Conservation (phyloP, 2,888 invertebrate species). For the Caenorhabditis panamensis region DNA sequence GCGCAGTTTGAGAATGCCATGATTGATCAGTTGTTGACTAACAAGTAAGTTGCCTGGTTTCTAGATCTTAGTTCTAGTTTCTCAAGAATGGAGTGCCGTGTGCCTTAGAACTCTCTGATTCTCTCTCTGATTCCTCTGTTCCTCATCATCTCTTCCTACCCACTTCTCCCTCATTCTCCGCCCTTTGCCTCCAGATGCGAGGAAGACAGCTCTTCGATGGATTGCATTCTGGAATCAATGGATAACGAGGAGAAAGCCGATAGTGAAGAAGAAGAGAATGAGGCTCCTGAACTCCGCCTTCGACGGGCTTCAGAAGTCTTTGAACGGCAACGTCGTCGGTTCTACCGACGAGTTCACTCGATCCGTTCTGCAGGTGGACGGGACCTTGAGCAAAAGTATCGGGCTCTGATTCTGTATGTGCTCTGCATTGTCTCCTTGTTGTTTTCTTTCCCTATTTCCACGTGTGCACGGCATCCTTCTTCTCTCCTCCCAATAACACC, state of each 20-base stretch:
- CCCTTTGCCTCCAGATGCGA: conserved; percentile 19
- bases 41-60: conserved; percentile 71
- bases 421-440: neutral
- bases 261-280: conserved; percentile 10
- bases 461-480: neutral
- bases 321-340: conserved; percentile 12
- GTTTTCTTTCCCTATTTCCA: neutral
- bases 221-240: neutral
- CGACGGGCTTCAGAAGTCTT: conserved; percentile 10
- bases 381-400: conserved; percentile 31
- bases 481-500: conserved; percentile 1
- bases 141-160: neutral
- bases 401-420: conserved; percentile 44
- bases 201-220: conserved; percentile 13
- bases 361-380: conserved; percentile 18
- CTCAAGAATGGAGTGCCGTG: conserved; percentile 12
- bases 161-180: neutral
- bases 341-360: conserved; percentile 17
- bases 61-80: neutral
- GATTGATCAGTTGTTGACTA: conserved; percentile 78
- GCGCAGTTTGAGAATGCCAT: conserved; percentile 80
- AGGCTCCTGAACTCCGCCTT: neutral
- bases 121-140: neutral
- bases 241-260: conserved; percentile 2
- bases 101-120: neutral